Conservation (phyloP, 2,888 invertebrate genomes). For the Palloptera scutellata region DNA sequence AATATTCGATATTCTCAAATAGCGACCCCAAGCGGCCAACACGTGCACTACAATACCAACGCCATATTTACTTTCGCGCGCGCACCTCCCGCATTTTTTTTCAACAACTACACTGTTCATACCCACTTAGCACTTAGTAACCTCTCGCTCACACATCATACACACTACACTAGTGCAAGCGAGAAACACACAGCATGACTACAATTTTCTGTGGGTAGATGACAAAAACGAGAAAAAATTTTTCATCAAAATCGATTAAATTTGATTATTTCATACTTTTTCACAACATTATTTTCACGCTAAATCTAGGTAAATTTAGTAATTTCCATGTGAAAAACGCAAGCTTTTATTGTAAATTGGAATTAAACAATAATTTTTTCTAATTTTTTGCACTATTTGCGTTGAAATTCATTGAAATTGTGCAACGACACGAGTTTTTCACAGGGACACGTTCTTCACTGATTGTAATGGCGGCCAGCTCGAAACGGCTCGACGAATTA, state of each 20-base stretch:
- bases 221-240: slow-evolving; percentile 44
- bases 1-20: background rate
- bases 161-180: slow-evolving; percentile 22
- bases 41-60: background rate
- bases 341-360: slow-evolving; percentile 49
- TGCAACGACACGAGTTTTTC: slow-evolving; percentile 61
- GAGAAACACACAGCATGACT: slow-evolving; percentile 32
- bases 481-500: slow-evolving; percentile 49
- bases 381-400: slow-evolving; percentile 55
- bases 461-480: slow-evolving; percentile 59
- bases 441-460: slow-evolving; percentile 65
- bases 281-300: slow-evolving; percentile 58
- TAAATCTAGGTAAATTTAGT: slow-evolving; percentile 46
- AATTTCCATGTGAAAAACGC: slow-evolving; percentile 50
- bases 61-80: slow-evolving; percentile 4
- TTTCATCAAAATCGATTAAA: slow-evolving; percentile 59
- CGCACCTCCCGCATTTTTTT: background rate
- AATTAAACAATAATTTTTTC: slow-evolving; percentile 50
- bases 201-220: slow-evolving; percentile 29
- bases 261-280: slow-evolving; percentile 55
- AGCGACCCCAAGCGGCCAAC: slow-evolving; percentile 5
- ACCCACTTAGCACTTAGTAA: slow-evolving; percentile 13
- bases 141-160: slow-evolving; percentile 30
- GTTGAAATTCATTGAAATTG: slow-evolving; percentile 56
- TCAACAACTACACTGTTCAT: background rate